A percentile compares a stretch with the other conserved stretches of the same genome.
Evolutionary conservation across 2,888 invertebrate species (phyloP).

Genomic region (Agriopis aurantiaria): DNA sequence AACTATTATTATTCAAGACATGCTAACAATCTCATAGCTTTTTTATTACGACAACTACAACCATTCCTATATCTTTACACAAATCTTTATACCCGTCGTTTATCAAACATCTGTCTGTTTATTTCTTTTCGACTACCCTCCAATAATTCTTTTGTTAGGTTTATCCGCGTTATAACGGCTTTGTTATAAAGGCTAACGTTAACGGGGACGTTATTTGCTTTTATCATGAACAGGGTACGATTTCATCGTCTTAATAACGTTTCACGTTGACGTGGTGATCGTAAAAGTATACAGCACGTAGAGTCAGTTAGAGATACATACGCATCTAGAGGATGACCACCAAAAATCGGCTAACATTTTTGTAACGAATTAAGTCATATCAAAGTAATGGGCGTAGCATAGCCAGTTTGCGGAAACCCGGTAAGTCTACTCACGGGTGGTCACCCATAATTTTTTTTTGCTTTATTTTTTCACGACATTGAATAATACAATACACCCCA

Average conservation of each 20-base stretch:
- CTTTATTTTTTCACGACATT: too few species aligned
- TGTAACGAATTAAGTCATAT: not conserved
- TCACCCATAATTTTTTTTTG: too few species aligned
- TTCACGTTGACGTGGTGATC: conserved; percentile 33
- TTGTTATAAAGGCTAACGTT: conserved; percentile 13
- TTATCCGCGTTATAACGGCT: conserved; percentile 15
- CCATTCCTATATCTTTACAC: conserved; percentile 21
- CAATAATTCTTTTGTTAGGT: conserved; percentile 33
- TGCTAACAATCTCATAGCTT: not conserved
- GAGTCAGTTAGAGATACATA: conserved; percentile 24
- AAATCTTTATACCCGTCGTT: conserved; percentile 28
- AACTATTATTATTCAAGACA: not conserved
- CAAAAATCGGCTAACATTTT: not conserved
- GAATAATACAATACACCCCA: too few species aligned
- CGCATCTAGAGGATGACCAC: not conserved
- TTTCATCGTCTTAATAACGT: conserved; percentile 37
- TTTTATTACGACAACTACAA: conserved; percentile 11
- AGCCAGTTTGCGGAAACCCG: too few species aligned
- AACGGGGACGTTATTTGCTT: conserved; percentile 33
- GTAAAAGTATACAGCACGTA: conserved; percentile 33
- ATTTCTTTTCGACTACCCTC: conserved; percentile 26
- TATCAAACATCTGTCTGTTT: conserved; percentile 28
- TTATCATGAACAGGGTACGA: conserved; percentile 36
- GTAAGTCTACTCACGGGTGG: too few species aligned
- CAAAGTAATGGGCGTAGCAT: too few species aligned